Percentiles rank a stretch among this genome's conserved stretches.
Conservation (phyloP, 2,797 vertebrate genomes). For the Molossus molossus region DNA sequence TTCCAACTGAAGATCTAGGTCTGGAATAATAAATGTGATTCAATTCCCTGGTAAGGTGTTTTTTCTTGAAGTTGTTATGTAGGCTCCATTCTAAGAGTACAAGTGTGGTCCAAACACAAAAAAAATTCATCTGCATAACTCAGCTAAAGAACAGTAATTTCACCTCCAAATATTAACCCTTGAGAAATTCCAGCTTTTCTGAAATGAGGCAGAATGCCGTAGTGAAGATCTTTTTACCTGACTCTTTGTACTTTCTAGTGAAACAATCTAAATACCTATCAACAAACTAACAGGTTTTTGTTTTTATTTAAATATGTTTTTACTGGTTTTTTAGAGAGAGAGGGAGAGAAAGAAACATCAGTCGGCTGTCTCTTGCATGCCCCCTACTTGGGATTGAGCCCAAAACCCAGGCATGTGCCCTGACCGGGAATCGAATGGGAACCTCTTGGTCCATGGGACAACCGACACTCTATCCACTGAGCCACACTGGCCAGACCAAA, state of each 20-base stretch:
- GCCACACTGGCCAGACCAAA: not conserved
- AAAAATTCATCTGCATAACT: not conserved
- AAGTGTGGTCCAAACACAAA: not conserved
- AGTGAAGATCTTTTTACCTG: not conserved
- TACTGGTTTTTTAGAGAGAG: too few species aligned
- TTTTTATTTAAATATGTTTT: too few species aligned
- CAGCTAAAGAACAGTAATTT: not conserved
- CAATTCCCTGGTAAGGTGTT: not conserved
- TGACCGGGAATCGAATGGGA: too few species aligned
- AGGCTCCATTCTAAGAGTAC: not conserved
- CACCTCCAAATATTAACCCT: not conserved
- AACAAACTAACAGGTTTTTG: not conserved
- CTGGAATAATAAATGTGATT: not conserved
- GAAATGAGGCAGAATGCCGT: not conserved
- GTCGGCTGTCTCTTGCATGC: too few species aligned
- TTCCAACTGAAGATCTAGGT: not conserved
- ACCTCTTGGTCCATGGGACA: too few species aligned
- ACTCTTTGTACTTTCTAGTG: not conserved
- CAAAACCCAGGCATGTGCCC: too few species aligned
- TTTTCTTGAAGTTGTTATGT: not conserved
- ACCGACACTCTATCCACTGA: too few species aligned
- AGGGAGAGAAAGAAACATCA: too few species aligned
- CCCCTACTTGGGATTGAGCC: too few species aligned
- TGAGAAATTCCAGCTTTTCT: conserved; percentile 10
- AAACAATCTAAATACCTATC: not conserved